Conservation (phyloP, 1,140 invertebrate genomes). For the Drosophila lini region DNA sequence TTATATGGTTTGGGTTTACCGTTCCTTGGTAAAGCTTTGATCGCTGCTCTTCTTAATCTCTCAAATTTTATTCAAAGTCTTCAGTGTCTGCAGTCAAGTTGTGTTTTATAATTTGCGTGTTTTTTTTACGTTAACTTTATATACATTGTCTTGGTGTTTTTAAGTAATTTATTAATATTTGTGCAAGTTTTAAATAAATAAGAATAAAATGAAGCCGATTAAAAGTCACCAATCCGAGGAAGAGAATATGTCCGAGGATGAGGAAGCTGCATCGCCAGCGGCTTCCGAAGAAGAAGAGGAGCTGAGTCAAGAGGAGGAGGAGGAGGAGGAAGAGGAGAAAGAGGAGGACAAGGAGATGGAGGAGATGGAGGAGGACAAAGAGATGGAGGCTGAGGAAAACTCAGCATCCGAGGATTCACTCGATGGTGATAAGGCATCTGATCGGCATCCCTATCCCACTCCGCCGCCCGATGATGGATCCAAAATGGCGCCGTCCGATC, state of each 20-base stretch:
- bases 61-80: neutral
- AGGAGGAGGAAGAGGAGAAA: neutral
- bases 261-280: neutral
- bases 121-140: neutral
- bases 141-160: neutral
- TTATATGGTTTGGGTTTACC: neutral
- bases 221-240: neutral
- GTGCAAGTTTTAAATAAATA: neutral
- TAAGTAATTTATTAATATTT: too few relatives aligned
- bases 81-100: neutral
- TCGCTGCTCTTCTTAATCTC: neutral
- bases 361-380: neutral
- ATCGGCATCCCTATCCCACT: conserved; percentile 39
- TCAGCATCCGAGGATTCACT: neutral
- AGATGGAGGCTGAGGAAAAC: neutral
- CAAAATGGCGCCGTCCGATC: conserved; percentile 11
- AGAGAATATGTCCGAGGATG: neutral
- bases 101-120: neutral
- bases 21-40: neutral
- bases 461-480: conserved; percentile 43
- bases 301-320: conserved; percentile 1
- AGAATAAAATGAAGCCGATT: neutral
- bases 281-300: conserved; percentile 6
- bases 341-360: neutral
- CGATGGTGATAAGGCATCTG: neutral